phyloP scores from a whole-genome alignment of 2,797 vertebrate species.

The Argentina silus region DNA sequence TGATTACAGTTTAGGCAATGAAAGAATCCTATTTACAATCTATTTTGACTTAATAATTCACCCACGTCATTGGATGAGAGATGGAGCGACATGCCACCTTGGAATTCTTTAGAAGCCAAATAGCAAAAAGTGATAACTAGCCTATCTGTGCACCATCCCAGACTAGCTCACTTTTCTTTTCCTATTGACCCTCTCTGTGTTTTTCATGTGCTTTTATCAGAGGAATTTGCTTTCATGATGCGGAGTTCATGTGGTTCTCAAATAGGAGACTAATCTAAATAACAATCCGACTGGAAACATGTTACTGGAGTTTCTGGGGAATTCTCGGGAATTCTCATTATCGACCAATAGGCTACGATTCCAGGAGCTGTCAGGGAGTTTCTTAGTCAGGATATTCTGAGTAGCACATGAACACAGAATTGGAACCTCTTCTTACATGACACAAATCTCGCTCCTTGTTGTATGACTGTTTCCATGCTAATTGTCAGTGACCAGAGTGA shows the following conservation, averaged over 20 bases:
- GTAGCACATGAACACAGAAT: no score
- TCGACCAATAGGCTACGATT: no score
- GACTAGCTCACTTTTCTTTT: background rate
- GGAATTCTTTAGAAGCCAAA: background rate
- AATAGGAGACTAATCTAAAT: background rate
- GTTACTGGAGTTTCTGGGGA: background rate
- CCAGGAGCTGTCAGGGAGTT: no score
- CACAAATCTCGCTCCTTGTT: background rate
- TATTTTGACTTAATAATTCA: no score
- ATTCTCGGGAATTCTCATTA: background rate
- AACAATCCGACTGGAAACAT: no score
- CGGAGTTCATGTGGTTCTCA: background rate
- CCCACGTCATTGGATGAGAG: no score
- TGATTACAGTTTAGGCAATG: background rate
- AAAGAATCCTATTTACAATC: no score
- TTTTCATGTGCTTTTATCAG: background rate
- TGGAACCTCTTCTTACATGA: background rate
- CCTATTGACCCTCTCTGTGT: background rate
- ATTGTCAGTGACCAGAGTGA: background rate
- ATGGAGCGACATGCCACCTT: background rate
- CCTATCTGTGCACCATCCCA: no score
- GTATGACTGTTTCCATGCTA: background rate
- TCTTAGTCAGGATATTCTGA: no score
- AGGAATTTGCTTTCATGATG: background rate
- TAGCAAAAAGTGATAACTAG: background rate